These are phyloP conservation scores for Colius striatus DNA, from an alignment of 2,113 vertebrate species.

Conservation along the genomic window DNA sequence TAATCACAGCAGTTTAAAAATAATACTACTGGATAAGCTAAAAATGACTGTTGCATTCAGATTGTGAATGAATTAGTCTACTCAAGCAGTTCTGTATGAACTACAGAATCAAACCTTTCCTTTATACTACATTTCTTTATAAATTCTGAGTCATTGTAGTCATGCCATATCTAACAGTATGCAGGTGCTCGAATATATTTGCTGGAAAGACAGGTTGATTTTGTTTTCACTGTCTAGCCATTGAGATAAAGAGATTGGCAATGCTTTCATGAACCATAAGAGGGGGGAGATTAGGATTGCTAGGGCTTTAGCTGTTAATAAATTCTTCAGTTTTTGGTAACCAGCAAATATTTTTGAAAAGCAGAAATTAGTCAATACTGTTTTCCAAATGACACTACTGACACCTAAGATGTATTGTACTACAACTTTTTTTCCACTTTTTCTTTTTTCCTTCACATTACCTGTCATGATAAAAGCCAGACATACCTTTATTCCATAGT, in stretches of 20 bases:
- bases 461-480: background rate
- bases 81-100: background rate
- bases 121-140: background rate
- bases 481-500: background rate
- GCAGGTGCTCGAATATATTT: constrained; percentile 6
- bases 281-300: background rate
- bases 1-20: background rate
- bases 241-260: background rate
- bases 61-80: background rate
- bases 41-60: background rate
- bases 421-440: background rate
- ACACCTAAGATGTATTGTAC: background rate
- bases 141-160: background rate
- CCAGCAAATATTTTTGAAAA: background rate
- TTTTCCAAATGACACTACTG: constrained; percentile 7
- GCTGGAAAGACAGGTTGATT: background rate
- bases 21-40: background rate
- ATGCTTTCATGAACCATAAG: background rate
- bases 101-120: background rate
- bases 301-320: constrained; percentile 6
- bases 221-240: background rate
- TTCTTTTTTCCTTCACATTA: background rate
- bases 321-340: constrained; percentile 12
- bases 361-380: background rate
- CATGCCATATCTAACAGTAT: background rate